A percentile compares a stretch with the other conserved stretches of the same genome.
These are phyloP conservation scores for Egretta garzetta DNA, from an alignment of 2,113 vertebrate genomes.

Conservation along the genomic window DNA sequence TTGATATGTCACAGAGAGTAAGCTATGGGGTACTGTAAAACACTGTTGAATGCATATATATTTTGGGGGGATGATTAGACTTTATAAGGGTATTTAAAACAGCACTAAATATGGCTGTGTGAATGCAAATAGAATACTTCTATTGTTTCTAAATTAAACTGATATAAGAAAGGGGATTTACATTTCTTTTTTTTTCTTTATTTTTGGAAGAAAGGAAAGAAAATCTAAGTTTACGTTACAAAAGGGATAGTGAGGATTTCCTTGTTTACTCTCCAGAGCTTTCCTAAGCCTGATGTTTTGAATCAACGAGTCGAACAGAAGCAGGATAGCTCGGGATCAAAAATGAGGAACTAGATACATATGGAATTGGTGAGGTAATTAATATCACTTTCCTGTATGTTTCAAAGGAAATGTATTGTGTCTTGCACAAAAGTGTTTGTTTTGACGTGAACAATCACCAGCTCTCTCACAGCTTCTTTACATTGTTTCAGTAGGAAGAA, in stretches of 20 bases:
- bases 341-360: background rate
- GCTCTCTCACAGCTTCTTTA: background rate
- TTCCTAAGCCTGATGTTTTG: background rate
- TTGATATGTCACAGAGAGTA: background rate
- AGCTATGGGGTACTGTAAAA: background rate
- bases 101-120: background rate
- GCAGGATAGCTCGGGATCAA: background rate
- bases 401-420: background rate
- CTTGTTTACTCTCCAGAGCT: background rate
- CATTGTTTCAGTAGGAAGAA: background rate
- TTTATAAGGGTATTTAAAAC: conserved; percentile 30
- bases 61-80: background rate
- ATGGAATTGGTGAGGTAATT: background rate
- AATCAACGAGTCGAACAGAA: background rate
- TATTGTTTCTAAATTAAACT: conserved; percentile 6
- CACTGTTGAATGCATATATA: background rate
- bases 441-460: background rate
- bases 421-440: background rate
- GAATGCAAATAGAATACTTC: background rate
- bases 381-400: background rate
- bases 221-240: background rate
- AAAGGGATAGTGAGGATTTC: background rate
- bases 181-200: background rate
- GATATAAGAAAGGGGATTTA: background rate
- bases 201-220: background rate